Evolutionary conservation across 2,113 vertebrate species (phyloP).

Genomic region (Eulemur rufifrons): DNA sequence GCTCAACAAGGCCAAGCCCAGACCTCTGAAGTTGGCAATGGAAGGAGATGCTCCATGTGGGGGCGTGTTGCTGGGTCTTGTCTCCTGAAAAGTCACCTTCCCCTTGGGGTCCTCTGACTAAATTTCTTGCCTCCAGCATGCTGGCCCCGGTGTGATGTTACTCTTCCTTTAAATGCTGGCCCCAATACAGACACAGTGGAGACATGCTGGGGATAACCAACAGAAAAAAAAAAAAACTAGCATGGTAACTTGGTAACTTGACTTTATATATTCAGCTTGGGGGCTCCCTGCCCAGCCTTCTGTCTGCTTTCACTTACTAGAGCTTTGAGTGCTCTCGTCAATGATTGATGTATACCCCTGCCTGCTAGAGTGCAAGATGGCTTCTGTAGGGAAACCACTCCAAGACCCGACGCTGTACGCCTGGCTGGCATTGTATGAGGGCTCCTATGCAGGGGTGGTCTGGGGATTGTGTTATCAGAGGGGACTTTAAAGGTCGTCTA

Average conservation of each 20-base stretch:
- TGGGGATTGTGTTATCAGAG: not conserved
- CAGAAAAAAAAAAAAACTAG: not conserved
- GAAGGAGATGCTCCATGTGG: not conserved
- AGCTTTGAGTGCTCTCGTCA: not conserved
- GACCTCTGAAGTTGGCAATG: not conserved
- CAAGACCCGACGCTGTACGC: not conserved
- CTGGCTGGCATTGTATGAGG: not conserved
- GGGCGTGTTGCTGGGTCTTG: not conserved
- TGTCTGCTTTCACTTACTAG: not conserved
- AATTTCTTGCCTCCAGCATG: not conserved
- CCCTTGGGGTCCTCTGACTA: not conserved
- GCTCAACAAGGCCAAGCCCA: not conserved
- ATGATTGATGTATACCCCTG: not conserved
- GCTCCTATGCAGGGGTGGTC: not conserved
- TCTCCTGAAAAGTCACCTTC: not conserved
- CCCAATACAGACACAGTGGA: not conserved
- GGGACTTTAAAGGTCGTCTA: not conserved
- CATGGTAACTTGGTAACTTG: not conserved
- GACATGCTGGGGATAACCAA: not conserved
- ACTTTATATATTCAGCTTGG: not conserved
- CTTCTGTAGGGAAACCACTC: not conserved
- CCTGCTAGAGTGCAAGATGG: not conserved
- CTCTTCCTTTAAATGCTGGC: not conserved
- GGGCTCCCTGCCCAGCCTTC: not conserved
- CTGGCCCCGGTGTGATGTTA: not conserved